Conservation (phyloP, 2,113 vertebrate species). For the Gavia stellata region DNA sequence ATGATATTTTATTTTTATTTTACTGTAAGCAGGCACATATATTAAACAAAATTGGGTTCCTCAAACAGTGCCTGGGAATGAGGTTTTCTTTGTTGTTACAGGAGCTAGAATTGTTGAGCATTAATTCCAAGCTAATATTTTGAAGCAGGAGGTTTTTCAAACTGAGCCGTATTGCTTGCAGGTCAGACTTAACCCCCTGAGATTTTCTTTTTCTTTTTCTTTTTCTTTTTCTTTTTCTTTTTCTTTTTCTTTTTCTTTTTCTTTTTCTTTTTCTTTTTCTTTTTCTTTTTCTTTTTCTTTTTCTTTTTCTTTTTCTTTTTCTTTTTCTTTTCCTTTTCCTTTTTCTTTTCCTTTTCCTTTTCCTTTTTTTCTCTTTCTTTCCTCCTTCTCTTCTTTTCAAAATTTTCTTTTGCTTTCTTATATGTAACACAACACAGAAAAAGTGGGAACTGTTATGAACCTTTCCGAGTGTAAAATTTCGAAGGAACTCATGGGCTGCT, state of each 20-base stretch:
- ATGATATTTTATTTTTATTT: slow-evolving; percentile 40
- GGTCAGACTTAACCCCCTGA: neutral
- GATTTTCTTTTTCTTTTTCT: neutral
- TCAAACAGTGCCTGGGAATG: neutral
- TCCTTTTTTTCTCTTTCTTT: neutral
- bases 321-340: rapidly evolving
- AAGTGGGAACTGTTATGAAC: neutral
- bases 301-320: rapidly evolving
- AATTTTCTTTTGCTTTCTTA: neutral
- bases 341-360: neutral
- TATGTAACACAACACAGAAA: neutral
- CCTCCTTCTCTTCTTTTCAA: neutral
- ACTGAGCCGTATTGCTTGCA: neutral
- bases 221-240: rapidly evolving
- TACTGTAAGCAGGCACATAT: slow-evolving; percentile 43
- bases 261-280: rapidly evolving
- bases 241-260: rapidly evolving
- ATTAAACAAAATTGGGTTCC: slow-evolving; percentile 4
- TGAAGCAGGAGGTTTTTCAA: slow-evolving; percentile 42
- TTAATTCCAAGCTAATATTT: slow-evolving; percentile 5
- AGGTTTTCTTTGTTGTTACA: neutral
- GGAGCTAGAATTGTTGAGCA: neutral
- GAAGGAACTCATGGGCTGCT: neutral
- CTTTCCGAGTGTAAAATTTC: neutral
- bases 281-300: rapidly evolving